phyloP scores from a whole-genome alignment of 2,113 vertebrate genomes.

The Uria lomvia region DNA sequence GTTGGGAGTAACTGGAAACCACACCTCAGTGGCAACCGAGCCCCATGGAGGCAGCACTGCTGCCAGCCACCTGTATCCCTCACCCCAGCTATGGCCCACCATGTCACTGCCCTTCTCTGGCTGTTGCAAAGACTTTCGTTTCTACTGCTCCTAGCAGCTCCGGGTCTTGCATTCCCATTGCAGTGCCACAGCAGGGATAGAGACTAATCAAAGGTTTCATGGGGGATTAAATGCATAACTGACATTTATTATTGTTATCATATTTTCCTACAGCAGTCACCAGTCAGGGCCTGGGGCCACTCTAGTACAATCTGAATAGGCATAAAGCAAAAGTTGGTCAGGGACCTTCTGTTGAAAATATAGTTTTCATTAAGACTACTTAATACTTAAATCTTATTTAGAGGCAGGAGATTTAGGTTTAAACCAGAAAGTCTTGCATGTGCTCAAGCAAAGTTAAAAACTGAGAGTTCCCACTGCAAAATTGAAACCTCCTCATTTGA shows the following conservation, averaged over 20 bases:
- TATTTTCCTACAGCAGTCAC: background rate
- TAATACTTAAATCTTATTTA: slow-evolving; percentile 6
- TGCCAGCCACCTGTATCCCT: background rate
- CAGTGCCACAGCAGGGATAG: background rate
- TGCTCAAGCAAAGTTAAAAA: background rate
- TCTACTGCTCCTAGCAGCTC: background rate
- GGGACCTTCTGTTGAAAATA: background rate
- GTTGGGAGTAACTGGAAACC: background rate
- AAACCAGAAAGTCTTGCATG: background rate
- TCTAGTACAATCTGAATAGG: background rate
- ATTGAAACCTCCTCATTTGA: background rate
- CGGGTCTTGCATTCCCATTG: background rate
- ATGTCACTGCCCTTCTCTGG: background rate
- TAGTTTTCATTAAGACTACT: background rate
- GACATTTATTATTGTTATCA: background rate
- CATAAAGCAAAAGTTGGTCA: background rate
- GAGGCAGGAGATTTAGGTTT: background rate
- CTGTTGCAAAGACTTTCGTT: background rate
- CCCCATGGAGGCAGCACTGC: background rate
- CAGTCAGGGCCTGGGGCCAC: background rate
- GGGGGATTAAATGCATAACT: background rate
- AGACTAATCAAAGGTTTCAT: background rate
- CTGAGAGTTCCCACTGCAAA: background rate
- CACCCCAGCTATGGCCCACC: background rate
- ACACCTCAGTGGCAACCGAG: background rate